These are phyloP conservation scores for Sweltsa coloradensis DNA, from an alignment of 1,140 invertebrate species.

Conservation along the genomic window DNA sequence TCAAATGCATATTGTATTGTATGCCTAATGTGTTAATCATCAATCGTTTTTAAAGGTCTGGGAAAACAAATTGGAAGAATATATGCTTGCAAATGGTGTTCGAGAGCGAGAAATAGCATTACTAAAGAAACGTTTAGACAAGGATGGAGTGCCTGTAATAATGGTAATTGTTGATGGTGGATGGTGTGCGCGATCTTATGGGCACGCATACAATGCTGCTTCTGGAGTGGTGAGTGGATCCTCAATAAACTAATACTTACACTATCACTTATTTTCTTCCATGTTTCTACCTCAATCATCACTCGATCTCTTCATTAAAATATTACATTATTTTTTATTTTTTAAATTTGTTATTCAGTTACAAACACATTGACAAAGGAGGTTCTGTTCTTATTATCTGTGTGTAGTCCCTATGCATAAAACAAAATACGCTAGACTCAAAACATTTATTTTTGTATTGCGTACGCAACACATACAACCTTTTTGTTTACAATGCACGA, in stretches of 20 bases:
- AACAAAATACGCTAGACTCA: no score
- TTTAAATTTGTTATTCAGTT: no score
- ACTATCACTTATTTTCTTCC: background rate
- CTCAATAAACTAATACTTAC: background rate
- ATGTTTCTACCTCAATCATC: no score
- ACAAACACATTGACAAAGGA: no score
- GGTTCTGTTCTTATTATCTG: no score
- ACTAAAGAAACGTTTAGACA: constrained; percentile 12
- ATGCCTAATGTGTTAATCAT: background rate
- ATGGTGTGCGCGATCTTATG: constrained; percentile 15
- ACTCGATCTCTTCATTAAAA: no score
- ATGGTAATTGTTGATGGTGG: constrained; percentile 12
- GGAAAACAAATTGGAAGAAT: constrained; percentile 9
- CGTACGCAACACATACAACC: no score
- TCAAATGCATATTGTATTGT: no score
- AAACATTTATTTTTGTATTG: no score
- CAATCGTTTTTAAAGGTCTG: constrained; percentile 5
- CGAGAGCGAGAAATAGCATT: constrained; percentile 16
- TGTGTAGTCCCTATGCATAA: no score
- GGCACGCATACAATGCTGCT: constrained; percentile 14
- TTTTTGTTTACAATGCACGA: no score
- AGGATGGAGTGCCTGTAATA: constrained; percentile 13
- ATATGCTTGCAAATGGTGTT: constrained; percentile 15
- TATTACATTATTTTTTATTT: no score
- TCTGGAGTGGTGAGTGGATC: constrained; percentile 13